These are phyloP conservation scores for Meloidogyne chitwoodi DNA, from an alignment of 1,140 invertebrate species.

Conservation along the genomic window DNA sequence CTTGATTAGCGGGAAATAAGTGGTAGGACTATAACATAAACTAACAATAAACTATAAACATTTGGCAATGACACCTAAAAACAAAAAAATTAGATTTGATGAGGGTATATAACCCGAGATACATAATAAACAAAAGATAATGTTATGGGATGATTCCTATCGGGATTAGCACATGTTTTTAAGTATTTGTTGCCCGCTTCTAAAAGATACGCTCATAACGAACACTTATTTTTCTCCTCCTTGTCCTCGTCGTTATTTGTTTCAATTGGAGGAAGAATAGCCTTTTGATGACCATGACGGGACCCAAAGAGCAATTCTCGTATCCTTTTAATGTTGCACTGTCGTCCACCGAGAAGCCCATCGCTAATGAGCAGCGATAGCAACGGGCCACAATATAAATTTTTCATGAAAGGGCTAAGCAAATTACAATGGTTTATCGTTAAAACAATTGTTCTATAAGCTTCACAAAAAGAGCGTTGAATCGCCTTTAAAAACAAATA, in stretches of 20 bases:
- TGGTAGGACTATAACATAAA: neutral
- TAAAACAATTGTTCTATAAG: conserved; percentile 8
- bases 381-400: conserved; percentile 24
- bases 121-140: neutral
- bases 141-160: neutral
- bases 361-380: conserved; percentile 22
- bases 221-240: neutral
- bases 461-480: conserved; percentile 15
- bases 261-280: neutral
- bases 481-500: conserved; percentile 4
- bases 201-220: neutral
- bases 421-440: conserved; percentile 6
- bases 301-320: neutral
- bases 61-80: neutral
- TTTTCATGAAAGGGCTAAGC: neutral
- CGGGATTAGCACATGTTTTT: neutral
- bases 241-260: neutral
- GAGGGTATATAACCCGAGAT: neutral
- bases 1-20: neutral
- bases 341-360: neutral
- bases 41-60: neutral
- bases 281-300: neutral
- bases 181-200: neutral
- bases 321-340: neutral
- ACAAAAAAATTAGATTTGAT: neutral